Evolutionary conservation across 1,140 invertebrate species (phyloP).

Genomic region (Drosophila gunungcola): DNA sequence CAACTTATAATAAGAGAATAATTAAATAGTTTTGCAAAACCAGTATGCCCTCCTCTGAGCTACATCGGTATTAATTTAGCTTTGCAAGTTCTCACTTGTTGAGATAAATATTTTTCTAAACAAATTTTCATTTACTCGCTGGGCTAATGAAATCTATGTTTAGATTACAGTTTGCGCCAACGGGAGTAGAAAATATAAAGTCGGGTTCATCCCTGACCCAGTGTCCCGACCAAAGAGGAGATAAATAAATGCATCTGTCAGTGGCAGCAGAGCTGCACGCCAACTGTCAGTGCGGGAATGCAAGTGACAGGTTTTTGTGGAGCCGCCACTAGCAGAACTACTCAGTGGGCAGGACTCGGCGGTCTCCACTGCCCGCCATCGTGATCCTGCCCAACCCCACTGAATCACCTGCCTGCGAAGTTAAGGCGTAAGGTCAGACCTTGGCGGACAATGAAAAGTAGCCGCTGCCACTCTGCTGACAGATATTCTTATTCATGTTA

Average conservation of each 20-base stretch:
- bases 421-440: constrained; percentile 54
- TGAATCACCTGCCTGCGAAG: constrained; percentile 29
- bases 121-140: constrained; percentile 27
- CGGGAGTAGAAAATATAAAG: constrained; percentile 26
- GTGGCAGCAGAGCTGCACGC: constrained; percentile 59
- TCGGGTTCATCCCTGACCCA: constrained; percentile 10
- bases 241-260: constrained; percentile 75
- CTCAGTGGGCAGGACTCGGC: background rate
- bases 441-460: constrained; percentile 55
- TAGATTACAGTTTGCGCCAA: constrained; percentile 30
- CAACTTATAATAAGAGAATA: constrained; percentile 56
- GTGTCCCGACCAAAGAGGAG: constrained; percentile 20
- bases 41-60: too few species aligned
- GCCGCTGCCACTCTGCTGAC: constrained; percentile 45
- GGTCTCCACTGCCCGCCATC: constrained; percentile 39
- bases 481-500: constrained; percentile 75
- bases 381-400: constrained; percentile 11
- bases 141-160: constrained; percentile 57
- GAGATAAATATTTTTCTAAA: constrained; percentile 23
- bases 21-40: constrained; percentile 60
- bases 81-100: constrained; percentile 11
- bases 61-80: constrained; percentile 27
- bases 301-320: constrained; percentile 67
- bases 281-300: constrained; percentile 67
- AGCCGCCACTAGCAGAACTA: constrained; percentile 26